A percentile compares a stretch with the other conserved stretches of the same genome.
These are phyloP conservation scores for Lapara coniferarum DNA, from an alignment of 2,888 invertebrate species.

Conservation along the genomic window DNA sequence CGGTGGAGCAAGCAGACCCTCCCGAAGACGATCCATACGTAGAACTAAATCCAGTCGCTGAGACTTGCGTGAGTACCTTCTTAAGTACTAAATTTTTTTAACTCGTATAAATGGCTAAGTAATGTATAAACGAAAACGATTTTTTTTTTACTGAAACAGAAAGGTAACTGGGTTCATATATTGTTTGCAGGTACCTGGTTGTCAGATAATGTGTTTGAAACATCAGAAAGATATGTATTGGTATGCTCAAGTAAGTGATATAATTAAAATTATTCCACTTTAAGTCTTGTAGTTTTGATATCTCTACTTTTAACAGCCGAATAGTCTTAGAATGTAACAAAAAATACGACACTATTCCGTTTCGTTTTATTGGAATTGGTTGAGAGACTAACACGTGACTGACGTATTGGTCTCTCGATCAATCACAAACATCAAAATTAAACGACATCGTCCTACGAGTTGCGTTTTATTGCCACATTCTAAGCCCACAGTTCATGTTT, in stretches of 20 bases:
- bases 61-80: slow-evolving; percentile 83
- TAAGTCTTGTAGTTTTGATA: too few relatives aligned
- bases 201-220: slow-evolving; percentile 75
- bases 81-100: background rate
- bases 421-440: too few relatives aligned
- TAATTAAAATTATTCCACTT: background rate
- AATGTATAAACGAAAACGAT: background rate
- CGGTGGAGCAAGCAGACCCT: slow-evolving; percentile 93
- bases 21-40: slow-evolving; percentile 91
- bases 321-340: too few relatives aligned
- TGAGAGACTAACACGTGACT: too few relatives aligned
- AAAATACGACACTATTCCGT: too few relatives aligned
- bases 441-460: too few relatives aligned
- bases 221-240: slow-evolving; percentile 81
- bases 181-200: slow-evolving; percentile 66
- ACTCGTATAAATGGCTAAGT: background rate
- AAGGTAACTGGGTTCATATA: background rate
- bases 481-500: too few relatives aligned
- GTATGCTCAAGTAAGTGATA: slow-evolving; percentile 89
- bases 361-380: too few relatives aligned
- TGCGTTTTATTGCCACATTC: too few relatives aligned
- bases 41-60: slow-evolving; percentile 94
- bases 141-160: background rate
- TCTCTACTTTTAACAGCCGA: too few relatives aligned
- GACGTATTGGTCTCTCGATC: too few relatives aligned